Base-by-base conservation (phyloP, 2,888 invertebrate species). In the Orthosia cruda region DNA sequence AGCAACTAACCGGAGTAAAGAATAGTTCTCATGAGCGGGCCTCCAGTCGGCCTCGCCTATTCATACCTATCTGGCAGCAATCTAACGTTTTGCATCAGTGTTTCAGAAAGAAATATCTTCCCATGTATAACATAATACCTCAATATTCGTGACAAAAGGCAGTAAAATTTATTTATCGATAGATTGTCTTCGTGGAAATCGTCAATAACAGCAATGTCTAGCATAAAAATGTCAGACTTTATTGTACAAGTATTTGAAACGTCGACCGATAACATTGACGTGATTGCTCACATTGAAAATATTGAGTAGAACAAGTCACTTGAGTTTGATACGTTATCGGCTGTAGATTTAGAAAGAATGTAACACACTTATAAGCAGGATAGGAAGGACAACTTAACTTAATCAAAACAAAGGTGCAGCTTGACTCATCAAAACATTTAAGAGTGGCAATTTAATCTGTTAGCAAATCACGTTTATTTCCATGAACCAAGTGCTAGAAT, bases 11-110 rank as follows among this genome's bases (percentile, higher is more conserved):
- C 91, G 84, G 84, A 86, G 89, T 89, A 89, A 87, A 91, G 92
- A 92, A 93, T 91, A 83, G 91, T 94, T 95, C 95, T 92, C 94
- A 95, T 93, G 91, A 89, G 87, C 81, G 81, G 89, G 85, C 88
- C 87, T 86, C 86, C 82, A 84, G 79, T 85, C 89, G 89, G 89
- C 90, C 91, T 90, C 89, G 73, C 63, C 83, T 83, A 83, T 87
- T 88, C 80, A 84, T 64, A 71, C 74, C 59, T 78, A 71, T 61
- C 74, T 74, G 49, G 57, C 54, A 68, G 74, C 68, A 74, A 80
- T 81, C 70, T 71, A 80, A 66, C 64, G 74, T 63, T 84, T 83
- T 76, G 72, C 69, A 62, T 64, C 78, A 81, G 47, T 11, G 55
- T 66, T 78, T 67, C 64, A 81, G 58, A 78, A 74, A 85, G 32